phyloP scores from a whole-genome alignment of 92 coral and sea anemone genomes.

The Epizoanthus illoricatus region DNA sequence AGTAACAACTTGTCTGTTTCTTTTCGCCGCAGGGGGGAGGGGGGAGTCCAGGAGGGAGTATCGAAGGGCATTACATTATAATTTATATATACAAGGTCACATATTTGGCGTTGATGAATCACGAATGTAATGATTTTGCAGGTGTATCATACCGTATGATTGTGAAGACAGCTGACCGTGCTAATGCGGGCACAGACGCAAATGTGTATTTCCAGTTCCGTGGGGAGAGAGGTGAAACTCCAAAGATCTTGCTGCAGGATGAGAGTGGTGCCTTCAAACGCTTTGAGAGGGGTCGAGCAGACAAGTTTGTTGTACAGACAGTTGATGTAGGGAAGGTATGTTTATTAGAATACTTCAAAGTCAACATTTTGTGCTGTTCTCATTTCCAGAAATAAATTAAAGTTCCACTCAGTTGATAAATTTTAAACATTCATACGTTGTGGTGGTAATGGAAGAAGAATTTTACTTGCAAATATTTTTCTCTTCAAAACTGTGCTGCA shows the following conservation, averaged over 20 bases:
- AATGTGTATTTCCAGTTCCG: constrained; percentile 72
- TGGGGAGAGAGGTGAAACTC: constrained; percentile 83
- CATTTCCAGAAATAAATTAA: too few species aligned
- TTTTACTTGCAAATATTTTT: too few species aligned
- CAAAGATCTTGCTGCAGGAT: constrained; percentile 70
- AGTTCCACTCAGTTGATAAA: too few species aligned
- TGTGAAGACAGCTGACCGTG: constrained; percentile 74
- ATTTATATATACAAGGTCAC: not conserved
- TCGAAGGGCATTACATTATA: too few species aligned
- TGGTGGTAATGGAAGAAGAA: too few species aligned
- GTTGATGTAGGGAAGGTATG: constrained; percentile 90
- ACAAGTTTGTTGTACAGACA: constrained; percentile 89
- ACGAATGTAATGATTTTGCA: not conserved
- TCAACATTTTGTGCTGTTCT: too few species aligned
- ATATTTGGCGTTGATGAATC: not conserved
- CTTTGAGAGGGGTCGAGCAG: constrained; percentile 88
- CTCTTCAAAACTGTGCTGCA: too few species aligned
- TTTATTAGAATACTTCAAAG: too few species aligned
- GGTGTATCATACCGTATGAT: constrained; percentile 82
- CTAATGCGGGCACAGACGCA: constrained; percentile 75
- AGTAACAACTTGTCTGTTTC: not conserved
- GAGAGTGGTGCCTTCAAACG: constrained; percentile 70
- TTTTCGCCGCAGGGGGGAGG: not conserved
- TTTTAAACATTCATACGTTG: too few species aligned
- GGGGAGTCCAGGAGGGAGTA: not conserved